phyloP scores from a whole-genome alignment of 1,140 invertebrate species.

The Ladona fulva region DNA sequence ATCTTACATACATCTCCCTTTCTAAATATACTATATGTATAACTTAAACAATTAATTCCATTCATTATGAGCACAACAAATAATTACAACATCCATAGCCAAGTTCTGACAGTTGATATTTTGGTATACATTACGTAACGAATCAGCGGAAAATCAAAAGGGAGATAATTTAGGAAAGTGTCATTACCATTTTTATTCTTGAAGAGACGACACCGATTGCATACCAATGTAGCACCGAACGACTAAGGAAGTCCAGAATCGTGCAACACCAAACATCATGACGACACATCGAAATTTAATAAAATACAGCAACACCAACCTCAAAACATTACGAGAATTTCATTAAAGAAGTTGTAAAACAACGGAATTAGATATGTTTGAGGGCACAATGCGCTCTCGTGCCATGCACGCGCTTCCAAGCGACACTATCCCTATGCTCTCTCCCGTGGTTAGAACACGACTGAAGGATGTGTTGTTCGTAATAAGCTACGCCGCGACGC shows the following conservation, averaged over 20 bases:
- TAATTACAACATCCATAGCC: too few relatives aligned
- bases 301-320: not conserved
- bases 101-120: not conserved
- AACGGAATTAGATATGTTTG: not conserved
- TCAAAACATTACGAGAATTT: not conserved
- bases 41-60: too few relatives aligned
- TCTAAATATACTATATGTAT: too few relatives aligned
- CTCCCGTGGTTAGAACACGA: not conserved
- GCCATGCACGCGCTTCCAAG: not conserved
- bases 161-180: too few relatives aligned
- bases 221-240: not conserved
- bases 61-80: too few relatives aligned
- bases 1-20: too few relatives aligned
- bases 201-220: not conserved
- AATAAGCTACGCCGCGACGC: not conserved
- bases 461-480: not conserved
- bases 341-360: not conserved
- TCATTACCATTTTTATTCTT: not conserved
- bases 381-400: not conserved
- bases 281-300: not conserved
- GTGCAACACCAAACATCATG: conserved; percentile 3
- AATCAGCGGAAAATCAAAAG: not conserved
- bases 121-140: not conserved
- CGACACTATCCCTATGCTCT: not conserved
- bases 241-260: not conserved